Percentiles rank a stretch among this genome's conserved stretches.
Conservation (phyloP, 2,113 vertebrate species). For the Gavia stellata region DNA sequence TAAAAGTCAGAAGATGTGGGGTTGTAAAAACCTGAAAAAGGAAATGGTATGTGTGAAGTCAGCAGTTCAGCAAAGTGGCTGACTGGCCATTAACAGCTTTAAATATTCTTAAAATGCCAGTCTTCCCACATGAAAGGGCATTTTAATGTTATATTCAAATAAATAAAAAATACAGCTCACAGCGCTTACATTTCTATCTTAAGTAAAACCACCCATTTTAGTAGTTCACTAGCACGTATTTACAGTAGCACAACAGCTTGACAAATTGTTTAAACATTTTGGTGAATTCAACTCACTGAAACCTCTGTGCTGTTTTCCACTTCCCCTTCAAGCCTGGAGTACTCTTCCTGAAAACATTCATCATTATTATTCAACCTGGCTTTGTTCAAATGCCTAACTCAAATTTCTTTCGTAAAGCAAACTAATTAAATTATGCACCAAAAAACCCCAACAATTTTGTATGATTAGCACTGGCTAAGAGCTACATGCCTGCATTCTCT, state of each 20-base stretch:
- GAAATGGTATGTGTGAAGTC: slow-evolving; percentile 65
- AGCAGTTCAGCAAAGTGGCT: slow-evolving; percentile 50
- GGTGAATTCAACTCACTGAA: not conserved
- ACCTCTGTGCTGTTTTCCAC: not conserved
- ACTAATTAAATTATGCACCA: not conserved
- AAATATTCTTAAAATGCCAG: slow-evolving; percentile 47
- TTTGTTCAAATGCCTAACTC: not conserved
- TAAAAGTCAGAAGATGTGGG: slow-evolving; percentile 47
- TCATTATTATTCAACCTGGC: not conserved
- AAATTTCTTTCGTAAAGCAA: not conserved
- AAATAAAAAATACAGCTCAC: not conserved
- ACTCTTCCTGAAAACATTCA: slow-evolving; percentile 33
- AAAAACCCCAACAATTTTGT: not conserved
- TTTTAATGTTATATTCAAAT: slow-evolving; percentile 34
- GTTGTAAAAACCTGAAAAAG: slow-evolving; percentile 63
- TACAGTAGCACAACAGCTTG: not conserved
- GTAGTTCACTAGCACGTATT: not conserved
- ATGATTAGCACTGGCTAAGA: not conserved
- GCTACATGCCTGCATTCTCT: not conserved
- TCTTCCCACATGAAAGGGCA: slow-evolving; percentile 42
- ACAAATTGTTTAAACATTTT: not conserved
- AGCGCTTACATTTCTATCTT: not conserved
- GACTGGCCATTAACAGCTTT: slow-evolving; percentile 46
- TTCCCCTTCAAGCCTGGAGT: not conserved
- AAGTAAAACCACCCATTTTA: not conserved